Percentiles rank a stretch among this genome's conserved stretches.
Evolutionary conservation across 2,888 invertebrate genomes (phyloP).

Genomic region (Eupelmus urozonus): DNA sequence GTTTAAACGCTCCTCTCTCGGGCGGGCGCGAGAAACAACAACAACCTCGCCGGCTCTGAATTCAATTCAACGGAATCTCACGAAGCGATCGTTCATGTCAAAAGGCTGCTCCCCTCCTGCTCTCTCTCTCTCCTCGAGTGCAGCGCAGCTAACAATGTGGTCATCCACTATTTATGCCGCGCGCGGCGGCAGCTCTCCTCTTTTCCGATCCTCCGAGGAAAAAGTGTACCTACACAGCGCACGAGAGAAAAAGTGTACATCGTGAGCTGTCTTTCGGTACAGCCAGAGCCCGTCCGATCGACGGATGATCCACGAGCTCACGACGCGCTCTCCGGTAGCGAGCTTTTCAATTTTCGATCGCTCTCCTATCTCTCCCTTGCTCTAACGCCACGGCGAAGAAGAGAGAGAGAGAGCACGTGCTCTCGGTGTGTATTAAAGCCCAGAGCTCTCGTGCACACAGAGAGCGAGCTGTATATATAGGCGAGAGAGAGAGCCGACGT

Average conservation of each 20-base stretch:
- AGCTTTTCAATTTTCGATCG: background rate
- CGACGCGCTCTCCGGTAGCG: no score
- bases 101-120: background rate
- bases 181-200: no score
- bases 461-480: background rate
- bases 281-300: no score
- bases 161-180: background rate
- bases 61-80: constrained; percentile 23
- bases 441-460: background rate
- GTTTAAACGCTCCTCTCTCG: background rate
- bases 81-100: constrained; percentile 25
- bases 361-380: no score
- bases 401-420: constrained; percentile 1
- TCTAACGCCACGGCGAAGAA: background rate
- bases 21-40: background rate
- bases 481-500: constrained; percentile 59
- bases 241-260: no score
- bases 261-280: no score
- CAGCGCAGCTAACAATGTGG: constrained; percentile 15
- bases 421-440: background rate
- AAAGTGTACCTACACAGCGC: no score
- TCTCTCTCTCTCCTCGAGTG: no score
- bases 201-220: no score
- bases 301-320: no score
- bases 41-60: no score